Evolutionary conservation across 2,113 vertebrate genomes (phyloP), one percentile per base, ranked within the genome.

Genomic region (Neogobius melanostomus): DNA sequence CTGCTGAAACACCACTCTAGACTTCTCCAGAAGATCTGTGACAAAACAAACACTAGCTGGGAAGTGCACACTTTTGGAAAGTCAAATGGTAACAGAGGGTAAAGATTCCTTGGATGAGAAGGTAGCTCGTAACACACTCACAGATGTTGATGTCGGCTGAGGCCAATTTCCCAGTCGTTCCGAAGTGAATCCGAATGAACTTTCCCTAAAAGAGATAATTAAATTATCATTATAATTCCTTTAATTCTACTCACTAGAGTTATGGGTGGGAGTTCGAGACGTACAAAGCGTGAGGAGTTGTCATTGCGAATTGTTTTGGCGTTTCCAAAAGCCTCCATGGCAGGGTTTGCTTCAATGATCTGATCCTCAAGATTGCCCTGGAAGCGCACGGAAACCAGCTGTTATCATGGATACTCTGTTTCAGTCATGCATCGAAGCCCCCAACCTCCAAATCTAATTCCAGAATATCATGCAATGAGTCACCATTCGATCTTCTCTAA

Each of bases 151-250:
- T 95, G 78, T 96, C 95, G n/a, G 96, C 86, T 0, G 96, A 98
- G 51, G 96, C 95, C 84, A 98, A 82, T 88, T 98, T 98, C 64
- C 96, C 97, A 0, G 95, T 94, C 11, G 94, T 94, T 46, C 96
- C 96, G 68, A 98, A 98, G 85, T 98, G 96, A 86, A 98, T 98
- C 76, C 96, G 91, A 76, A 98, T 98, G 87, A 98, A 98, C 84
- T 98, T 98, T 72, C 96, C 96, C 96, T 98, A 72, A 46, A 11
- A 28, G 16, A 9, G 49, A 44, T 56, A 47, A 64, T 48, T 11
- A n/a, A 42, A 3, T 50, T 1, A 42, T 42, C 47, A 63, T 8
- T 60, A 51, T 5, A 28, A 11, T 56, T 56, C 10, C 17, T 11
- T 4, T 11, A n/a, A 21, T 11, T 28, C 8, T 56, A 56, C 11